Evolutionary conservation across 2,797 vertebrate genomes (phyloP), one percentile per base, ranked within the genome.

Genomic region (Tachyglossus aculeatus): DNA sequence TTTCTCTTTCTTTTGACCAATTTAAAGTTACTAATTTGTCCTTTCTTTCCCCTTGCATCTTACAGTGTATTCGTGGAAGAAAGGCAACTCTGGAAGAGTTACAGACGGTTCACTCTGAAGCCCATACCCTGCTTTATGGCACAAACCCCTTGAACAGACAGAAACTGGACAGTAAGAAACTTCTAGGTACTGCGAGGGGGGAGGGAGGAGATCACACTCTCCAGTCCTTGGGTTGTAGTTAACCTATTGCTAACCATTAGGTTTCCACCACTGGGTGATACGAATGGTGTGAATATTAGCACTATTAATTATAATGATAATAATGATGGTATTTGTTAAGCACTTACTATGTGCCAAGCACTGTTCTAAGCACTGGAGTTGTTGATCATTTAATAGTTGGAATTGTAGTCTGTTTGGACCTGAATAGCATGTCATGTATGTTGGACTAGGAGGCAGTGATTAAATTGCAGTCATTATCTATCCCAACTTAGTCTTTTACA

Each of bases 41-140:
- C 0, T 14, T 22, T 22, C 7, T 61, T 48, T 48, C 12, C 2
- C 44, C 1, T 37, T 68, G 41, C 78, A 58, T 86, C 52, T 15
- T 72, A 0, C 86, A 98, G 97, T 96, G 96, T 70, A 95, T 99
- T 83, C 96, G 96, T 1, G 96, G 97, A 57, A 94, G 97, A 61
- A 99, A 99, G 87, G 98, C 97, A 51, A 97, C 96, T 0, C 88
- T 98, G 80, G 97, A 99, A 85, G 98, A 99, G 88, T 84, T 99
- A 50, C 97, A 98, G 90, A 96, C 92, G 0, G 96, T 99, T 65
- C 98, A 99, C 90, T 97, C 98, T 0, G 98, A 99, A 83, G 92
- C 95, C 5, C 96, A 99, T 16, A 91, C 96, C 0, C 90, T 98
- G 71, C 93, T 98, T 37, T 99, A 99, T 0, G 97, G 98, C 87